Conservation (phyloP, 2,797 vertebrate genomes). For the Mormyrops attenuatus region DNA sequence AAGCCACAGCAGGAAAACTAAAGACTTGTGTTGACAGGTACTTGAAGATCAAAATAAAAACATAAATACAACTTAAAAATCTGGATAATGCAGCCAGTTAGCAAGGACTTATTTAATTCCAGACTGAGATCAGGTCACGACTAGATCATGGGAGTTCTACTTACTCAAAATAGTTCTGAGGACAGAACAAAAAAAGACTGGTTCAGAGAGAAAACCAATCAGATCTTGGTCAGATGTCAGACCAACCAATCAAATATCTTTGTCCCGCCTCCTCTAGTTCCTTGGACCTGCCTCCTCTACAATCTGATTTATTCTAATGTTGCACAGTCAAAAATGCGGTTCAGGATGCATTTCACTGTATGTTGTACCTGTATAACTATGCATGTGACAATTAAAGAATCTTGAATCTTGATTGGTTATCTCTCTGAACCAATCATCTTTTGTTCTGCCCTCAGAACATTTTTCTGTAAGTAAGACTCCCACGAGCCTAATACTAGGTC, state of each 20-base stretch:
- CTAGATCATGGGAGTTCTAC: neutral
- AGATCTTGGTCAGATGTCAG: neutral
- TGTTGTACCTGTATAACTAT: neutral
- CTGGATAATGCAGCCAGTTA: neutral
- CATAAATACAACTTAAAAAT: neutral
- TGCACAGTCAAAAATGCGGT: neutral
- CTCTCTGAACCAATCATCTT: neutral
- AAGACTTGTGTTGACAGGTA: neutral
- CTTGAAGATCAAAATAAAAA: neutral
- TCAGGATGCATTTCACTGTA: neutral
- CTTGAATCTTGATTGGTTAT: neutral
- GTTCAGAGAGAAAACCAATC: neutral
- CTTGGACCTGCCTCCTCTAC: neutral
- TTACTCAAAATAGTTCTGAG: neutral
- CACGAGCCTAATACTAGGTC: neutral
- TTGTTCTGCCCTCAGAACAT: neutral
- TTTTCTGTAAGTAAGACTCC: neutral
- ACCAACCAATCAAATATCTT: neutral
- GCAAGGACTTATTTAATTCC: neutral
- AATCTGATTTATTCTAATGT: neutral
- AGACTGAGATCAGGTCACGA: neutral
- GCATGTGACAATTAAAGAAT: neutral
- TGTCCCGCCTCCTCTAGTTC: neutral
- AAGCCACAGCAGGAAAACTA: neutral
- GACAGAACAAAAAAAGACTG: neutral